Conservation (phyloP, 2,797 vertebrate genomes). For the Lacerta agilis region DNA sequence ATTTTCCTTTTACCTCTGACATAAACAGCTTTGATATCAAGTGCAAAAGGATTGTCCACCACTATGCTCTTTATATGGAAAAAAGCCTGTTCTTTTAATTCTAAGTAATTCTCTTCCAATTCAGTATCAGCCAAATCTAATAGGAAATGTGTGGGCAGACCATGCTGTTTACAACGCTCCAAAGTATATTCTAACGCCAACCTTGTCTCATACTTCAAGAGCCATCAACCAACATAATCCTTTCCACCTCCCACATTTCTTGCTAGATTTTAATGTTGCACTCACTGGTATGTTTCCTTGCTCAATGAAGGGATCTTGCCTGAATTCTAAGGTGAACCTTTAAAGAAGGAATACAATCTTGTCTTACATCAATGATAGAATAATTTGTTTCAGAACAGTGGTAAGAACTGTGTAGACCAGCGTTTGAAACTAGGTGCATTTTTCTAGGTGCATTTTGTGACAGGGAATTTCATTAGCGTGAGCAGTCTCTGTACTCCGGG, state of each 20-base stretch:
- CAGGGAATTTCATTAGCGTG: too few species aligned
- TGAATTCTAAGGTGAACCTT: background rate
- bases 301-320: background rate
- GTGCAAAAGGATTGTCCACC: background rate
- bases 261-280: background rate
- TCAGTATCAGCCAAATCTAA: constrained; percentile 9
- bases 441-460: too few species aligned
- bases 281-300: background rate
- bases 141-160: constrained; percentile 24
- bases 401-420: background rate
- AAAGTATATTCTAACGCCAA: background rate
- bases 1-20: background rate
- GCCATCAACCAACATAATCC: background rate
- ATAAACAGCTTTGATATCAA: background rate
- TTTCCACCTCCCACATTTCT: background rate
- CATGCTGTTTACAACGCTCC: constrained; percentile 4
- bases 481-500: too few species aligned
- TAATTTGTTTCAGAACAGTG: background rate
- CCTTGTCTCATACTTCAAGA: background rate
- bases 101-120: constrained; percentile 5
- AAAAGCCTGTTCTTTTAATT: background rate
- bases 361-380: background rate
- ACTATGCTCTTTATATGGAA: background rate
- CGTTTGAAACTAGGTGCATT: too few species aligned
- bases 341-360: background rate